Conservation (phyloP, 2,797 vertebrate species). For the Melanotaenia parkinsoni region DNA sequence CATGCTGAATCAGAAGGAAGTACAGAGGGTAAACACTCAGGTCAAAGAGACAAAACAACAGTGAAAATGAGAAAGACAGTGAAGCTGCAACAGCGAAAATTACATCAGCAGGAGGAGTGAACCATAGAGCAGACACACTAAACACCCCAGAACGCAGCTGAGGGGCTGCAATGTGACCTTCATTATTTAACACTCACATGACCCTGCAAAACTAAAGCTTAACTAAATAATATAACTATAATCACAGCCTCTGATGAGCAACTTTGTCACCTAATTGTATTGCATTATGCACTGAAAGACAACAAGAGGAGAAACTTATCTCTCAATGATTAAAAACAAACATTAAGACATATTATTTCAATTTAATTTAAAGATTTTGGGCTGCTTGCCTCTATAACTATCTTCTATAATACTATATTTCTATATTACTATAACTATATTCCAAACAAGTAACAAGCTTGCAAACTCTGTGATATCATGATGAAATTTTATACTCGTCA, state of each 20-base stretch:
- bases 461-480: background rate
- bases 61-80: constrained; percentile 45
- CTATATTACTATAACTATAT: too few species aligned
- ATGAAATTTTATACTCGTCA: background rate
- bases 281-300: background rate
- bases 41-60: constrained; percentile 29
- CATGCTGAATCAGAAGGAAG: constrained; percentile 33
- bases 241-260: background rate
- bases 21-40: constrained; percentile 22
- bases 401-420: too few species aligned
- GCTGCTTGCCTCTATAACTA: background rate
- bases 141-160: constrained; percentile 51
- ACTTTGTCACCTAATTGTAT: background rate
- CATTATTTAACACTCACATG: constrained; percentile 6
- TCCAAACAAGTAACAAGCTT: too few species aligned
- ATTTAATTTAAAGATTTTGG: background rate
- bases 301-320: background rate
- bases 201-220: constrained; percentile 18
- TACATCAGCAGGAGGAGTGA: constrained; percentile 68
- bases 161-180: constrained; percentile 42
- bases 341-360: background rate
- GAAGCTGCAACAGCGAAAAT: constrained; percentile 64
- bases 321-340: background rate
- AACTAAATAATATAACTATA: constrained; percentile 1
- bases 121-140: constrained; percentile 45